phyloP scores from a whole-genome alignment of 2,113 vertebrate species.

The Cheirogaleus medius region DNA sequence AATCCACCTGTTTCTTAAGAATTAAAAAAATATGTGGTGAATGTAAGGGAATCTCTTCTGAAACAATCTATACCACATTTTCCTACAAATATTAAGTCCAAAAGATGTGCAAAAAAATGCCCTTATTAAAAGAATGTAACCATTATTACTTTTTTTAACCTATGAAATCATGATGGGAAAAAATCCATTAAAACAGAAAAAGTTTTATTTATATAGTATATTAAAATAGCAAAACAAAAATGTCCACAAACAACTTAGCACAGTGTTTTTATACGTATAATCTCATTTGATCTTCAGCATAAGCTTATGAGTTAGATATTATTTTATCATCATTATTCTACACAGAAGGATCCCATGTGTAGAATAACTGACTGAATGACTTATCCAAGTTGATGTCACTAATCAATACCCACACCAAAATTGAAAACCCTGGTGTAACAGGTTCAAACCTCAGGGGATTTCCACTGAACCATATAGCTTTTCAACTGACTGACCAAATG shows the following conservation, averaged over 20 bases:
- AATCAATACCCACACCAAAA: neutral
- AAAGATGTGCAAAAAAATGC: neutral
- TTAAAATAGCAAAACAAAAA: neutral
- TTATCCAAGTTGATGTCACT: neutral
- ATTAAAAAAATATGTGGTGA: neutral
- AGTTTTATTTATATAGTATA: neutral
- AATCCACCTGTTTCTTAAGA: neutral
- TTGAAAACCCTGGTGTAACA: neutral
- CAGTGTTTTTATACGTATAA: neutral
- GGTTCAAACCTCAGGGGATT: neutral
- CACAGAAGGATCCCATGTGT: neutral
- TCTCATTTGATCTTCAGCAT: neutral
- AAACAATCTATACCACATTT: neutral
- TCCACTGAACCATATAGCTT: neutral
- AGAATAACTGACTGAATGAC: neutral
- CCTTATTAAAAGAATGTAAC: neutral
- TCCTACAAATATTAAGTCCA: neutral
- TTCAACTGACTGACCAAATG: neutral
- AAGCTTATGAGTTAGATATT: neutral
- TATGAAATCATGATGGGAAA: neutral
- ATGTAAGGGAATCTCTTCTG: neutral
- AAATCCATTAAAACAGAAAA: neutral
- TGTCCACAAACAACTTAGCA: neutral
- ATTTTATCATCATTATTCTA: neutral
- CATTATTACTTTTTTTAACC: neutral